phyloP scores from a whole-genome alignment of 2,797 vertebrate species.

The Numenius phaeopus region DNA sequence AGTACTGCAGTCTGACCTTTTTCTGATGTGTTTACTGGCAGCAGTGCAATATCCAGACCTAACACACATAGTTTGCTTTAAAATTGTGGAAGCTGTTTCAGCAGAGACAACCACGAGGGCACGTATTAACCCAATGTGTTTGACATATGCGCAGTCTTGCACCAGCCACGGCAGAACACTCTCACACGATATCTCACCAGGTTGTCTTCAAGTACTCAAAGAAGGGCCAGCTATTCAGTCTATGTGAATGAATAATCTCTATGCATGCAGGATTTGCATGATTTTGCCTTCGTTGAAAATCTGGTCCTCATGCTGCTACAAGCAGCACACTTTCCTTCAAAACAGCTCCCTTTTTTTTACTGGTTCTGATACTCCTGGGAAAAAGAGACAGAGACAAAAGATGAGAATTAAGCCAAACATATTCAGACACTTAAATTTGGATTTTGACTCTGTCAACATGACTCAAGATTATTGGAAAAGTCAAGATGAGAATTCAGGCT shows the following conservation, averaged over 20 bases:
- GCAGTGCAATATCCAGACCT: not conserved
- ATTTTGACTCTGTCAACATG: not conserved
- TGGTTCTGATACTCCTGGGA: not conserved
- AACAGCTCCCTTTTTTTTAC: not conserved
- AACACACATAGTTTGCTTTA: not conserved
- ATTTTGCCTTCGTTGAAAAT: not conserved
- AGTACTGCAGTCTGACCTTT: not conserved
- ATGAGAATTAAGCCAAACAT: not conserved
- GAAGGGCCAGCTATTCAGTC: not conserved
- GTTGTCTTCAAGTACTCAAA: not conserved
- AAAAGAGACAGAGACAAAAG: not conserved
- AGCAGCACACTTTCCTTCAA: not conserved
- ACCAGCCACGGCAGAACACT: not conserved
- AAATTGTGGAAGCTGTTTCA: not conserved
- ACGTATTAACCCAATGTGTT: not conserved
- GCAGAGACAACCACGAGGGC: not conserved
- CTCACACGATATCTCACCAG: not conserved
- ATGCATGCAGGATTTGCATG: not conserved
- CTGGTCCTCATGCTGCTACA: not conserved
- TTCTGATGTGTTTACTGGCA: not conserved
- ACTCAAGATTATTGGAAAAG: not conserved
- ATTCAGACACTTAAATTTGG: not conserved
- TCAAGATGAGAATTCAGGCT: not conserved
- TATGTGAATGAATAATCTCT: not conserved
- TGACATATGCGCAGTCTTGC: not conserved